Conservation (phyloP, 53 echinoderm and acorn worm genomes). For the Paracentrotus lividus region DNA sequence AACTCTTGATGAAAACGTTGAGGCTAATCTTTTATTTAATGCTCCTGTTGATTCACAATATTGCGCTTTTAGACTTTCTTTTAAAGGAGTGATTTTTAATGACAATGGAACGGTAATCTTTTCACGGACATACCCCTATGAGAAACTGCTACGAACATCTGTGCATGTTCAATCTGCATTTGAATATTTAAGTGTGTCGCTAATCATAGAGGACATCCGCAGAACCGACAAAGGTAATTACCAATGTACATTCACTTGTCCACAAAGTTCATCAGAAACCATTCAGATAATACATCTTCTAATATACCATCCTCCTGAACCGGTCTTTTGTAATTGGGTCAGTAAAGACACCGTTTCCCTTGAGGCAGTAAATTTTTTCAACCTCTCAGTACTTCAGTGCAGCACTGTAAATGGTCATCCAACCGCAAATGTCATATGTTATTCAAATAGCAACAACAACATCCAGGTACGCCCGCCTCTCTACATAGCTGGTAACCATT, state of each 20-base stretch:
- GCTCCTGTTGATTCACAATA: not conserved
- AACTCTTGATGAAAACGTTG: not conserved
- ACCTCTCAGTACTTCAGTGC: constrained; percentile 41
- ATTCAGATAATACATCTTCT: constrained; percentile 20
- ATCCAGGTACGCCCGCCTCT: constrained; percentile 1
- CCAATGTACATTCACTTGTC: constrained; percentile 17
- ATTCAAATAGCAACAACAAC: not conserved
- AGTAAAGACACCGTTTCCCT: not conserved
- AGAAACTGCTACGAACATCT: not conserved
- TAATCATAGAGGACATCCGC: not conserved
- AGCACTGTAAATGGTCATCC: not conserved
- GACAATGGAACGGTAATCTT: constrained; percentile 26
- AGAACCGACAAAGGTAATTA: constrained; percentile 30
- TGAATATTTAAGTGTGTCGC: not conserved
- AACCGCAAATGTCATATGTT: constrained; percentile 2
- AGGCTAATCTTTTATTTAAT: not conserved
- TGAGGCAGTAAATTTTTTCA: constrained; percentile 20
- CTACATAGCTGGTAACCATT: not conserved
- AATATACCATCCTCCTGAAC: constrained; percentile 12
- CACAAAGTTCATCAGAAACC: not conserved
- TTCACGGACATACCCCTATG: constrained; percentile 19
- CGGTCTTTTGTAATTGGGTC: not conserved
- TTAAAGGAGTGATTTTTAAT: constrained; percentile 33
- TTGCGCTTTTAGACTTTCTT: not conserved
- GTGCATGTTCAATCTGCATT: constrained; percentile 3